Evolutionary conservation across 2,888 invertebrate genomes (phyloP).

Genomic region (Cryptosula pallasiana): DNA sequence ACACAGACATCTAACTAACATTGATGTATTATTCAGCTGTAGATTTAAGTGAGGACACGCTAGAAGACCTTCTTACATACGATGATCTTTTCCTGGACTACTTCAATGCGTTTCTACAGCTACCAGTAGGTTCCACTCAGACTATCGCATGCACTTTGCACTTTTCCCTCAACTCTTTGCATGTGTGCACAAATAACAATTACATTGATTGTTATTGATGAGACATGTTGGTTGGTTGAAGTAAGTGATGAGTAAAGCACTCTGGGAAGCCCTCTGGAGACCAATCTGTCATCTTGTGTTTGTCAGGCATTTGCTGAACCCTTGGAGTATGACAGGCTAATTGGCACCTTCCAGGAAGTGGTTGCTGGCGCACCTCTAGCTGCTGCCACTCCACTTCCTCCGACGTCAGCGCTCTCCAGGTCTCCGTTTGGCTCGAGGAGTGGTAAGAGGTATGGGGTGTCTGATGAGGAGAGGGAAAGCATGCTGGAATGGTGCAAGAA

Average conservation of each 20-base stretch:
- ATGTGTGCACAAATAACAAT: no score
- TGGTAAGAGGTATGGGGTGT: conserved; percentile 44
- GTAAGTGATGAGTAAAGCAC: no score
- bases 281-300: not conserved
- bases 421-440: conserved; percentile 7
- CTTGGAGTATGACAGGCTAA: conserved; percentile 48
- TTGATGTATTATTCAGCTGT: conserved; percentile 36
- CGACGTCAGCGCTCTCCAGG: not conserved
- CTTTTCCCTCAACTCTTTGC: no score
- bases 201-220: no score
- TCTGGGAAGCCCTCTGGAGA: no score
- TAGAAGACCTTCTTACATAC: conserved; percentile 51
- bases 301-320: conserved; percentile 50
- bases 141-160: no score
- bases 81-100: conserved; percentile 53
- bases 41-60: conserved; percentile 49
- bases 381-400: not conserved
- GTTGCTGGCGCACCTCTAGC: not conserved
- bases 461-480: conserved; percentile 46
- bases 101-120: conserved; percentile 50
- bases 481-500: conserved; percentile 50
- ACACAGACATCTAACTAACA: not conserved
- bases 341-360: conserved; percentile 47
- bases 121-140: conserved; percentile 44
- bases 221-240: no score